Conservation (phyloP, 2,888 invertebrate species). For the Bibio marci region DNA sequence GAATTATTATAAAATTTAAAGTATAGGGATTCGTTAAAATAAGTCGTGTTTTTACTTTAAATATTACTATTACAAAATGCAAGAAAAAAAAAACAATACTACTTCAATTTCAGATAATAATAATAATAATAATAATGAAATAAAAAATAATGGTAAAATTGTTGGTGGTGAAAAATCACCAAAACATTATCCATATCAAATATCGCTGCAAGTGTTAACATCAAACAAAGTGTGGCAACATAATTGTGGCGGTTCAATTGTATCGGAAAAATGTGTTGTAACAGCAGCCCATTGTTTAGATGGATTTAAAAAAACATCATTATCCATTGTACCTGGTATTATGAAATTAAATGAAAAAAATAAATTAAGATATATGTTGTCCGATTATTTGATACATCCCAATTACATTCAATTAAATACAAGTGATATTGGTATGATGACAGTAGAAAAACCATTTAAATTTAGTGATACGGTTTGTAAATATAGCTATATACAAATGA, state of each 20-base stretch:
- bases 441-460: conserved; percentile 19
- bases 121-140: no score
- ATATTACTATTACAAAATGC: no score
- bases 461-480: conserved; percentile 12
- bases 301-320: conserved; percentile 17
- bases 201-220: conserved; percentile 16
- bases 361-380: conserved; percentile 18
- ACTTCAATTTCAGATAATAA: no score
- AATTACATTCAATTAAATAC: conserved; percentile 21
- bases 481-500: neutral
- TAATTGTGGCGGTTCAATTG: conserved; percentile 26
- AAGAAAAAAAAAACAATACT: no score
- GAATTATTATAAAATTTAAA: no score
- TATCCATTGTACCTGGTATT: conserved; percentile 13
- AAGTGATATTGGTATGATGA: conserved; percentile 25
- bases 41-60: no score
- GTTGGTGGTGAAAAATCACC: conserved; percentile 12
- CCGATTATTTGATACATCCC: conserved; percentile 21
- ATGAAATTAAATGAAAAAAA: conserved; percentile 10
- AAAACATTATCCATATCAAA: conserved; percentile 23
- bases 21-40: no score
- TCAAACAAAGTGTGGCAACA: conserved; percentile 12
- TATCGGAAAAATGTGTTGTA: conserved; percentile 21
- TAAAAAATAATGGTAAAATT: no score
- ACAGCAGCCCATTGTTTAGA: conserved; percentile 28